Percentiles rank a stretch among this genome's conserved stretches.
Evolutionary conservation across 2,113 vertebrate genomes (phyloP).

Genomic region (Tor tambroides): DNA sequence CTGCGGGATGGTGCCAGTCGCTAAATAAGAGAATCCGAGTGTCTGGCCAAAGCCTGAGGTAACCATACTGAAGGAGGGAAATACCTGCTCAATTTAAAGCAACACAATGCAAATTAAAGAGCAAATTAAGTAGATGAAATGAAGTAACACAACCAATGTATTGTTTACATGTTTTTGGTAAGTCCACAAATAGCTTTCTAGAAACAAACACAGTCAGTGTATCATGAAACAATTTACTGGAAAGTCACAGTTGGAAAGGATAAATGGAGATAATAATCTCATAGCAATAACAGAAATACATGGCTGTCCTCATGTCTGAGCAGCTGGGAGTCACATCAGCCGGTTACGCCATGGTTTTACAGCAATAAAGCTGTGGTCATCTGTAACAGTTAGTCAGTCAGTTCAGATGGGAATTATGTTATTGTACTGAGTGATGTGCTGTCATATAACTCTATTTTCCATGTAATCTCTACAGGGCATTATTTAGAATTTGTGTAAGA

Average conservation of each 20-base stretch:
- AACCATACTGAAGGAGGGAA: constrained; percentile 66
- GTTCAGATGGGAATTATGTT: not conserved
- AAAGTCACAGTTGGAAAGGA: constrained; percentile 35
- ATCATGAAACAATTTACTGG: not conserved
- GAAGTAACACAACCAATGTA: not conserved
- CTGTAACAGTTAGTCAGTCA: constrained; percentile 59
- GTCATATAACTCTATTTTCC: not conserved
- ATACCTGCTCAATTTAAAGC: constrained; percentile 65
- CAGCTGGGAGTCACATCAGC: constrained; percentile 72
- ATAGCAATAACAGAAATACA: constrained; percentile 60
- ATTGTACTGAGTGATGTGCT: not conserved
- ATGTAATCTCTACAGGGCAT: not conserved
- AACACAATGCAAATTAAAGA: constrained; percentile 69
- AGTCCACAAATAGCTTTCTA: constrained; percentile 14
- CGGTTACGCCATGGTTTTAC: constrained; percentile 73
- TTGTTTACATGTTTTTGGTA: not conserved
- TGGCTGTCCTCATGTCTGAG: constrained; percentile 62
- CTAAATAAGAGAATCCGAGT: constrained; percentile 67
- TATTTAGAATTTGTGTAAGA: not conserved
- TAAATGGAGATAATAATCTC: constrained; percentile 57
- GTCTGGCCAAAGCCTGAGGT: constrained; percentile 76
- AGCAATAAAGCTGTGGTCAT: constrained; percentile 72
- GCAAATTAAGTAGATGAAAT: constrained; percentile 57
- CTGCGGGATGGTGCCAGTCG: constrained; percentile 66
- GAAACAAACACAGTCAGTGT: constrained; percentile 38